phyloP scores from a whole-genome alignment of 2,797 vertebrate species.

The Buceros bicornis region DNA sequence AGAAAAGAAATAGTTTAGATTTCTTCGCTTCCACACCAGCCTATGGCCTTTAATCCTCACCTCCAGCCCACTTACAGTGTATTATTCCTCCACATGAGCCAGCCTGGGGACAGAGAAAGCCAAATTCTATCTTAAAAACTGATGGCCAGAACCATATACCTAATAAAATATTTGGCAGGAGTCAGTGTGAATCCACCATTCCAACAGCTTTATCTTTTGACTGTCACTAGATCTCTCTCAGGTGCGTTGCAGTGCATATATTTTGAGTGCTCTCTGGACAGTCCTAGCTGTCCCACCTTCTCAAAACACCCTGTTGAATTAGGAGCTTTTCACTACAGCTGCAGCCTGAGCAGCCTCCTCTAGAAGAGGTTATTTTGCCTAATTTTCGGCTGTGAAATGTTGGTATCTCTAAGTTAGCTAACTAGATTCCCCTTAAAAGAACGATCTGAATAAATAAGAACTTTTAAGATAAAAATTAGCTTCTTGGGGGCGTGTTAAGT shows the following conservation, averaged over 20 bases:
- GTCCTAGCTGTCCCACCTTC: neutral
- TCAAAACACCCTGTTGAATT: neutral
- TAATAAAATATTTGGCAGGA: slow-evolving; percentile 14
- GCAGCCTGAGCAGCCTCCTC: neutral
- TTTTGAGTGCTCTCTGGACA: neutral
- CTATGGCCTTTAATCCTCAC: neutral
- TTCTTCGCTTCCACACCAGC: slow-evolving; percentile 2
- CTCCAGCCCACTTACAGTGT: neutral
- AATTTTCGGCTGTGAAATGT: neutral
- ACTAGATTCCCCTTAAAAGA: neutral
- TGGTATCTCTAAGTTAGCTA: neutral
- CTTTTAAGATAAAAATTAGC: neutral
- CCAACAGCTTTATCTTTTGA: neutral
- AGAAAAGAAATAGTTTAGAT: slow-evolving; percentile 2
- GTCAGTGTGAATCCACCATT: neutral
- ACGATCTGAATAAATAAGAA: neutral
- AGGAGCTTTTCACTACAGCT: neutral
- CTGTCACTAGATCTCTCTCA: neutral
- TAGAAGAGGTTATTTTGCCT: neutral
- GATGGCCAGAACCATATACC: neutral
- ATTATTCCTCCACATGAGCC: neutral
- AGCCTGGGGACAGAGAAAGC: neutral
- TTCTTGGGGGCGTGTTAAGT: neutral
- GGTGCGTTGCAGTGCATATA: neutral
- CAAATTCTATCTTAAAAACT: slow-evolving; percentile 1